Conservation (phyloP, 1,140 invertebrate species). For the Nylanderia fulva region DNA sequence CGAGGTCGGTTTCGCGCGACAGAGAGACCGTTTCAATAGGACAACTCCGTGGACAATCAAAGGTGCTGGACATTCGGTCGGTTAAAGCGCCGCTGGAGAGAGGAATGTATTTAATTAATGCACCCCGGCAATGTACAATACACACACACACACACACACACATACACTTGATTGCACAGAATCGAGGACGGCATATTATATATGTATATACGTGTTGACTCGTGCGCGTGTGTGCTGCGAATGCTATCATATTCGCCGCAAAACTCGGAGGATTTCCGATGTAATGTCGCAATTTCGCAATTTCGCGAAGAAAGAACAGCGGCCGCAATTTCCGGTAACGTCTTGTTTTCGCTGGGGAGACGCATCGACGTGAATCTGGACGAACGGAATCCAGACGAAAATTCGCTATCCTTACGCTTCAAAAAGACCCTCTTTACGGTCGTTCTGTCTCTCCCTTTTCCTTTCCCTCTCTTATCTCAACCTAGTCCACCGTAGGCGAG, state of each 20-base stretch:
- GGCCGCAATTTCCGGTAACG: conserved; percentile 70
- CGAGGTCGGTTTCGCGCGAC: conserved; percentile 37
- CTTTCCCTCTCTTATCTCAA: neutral
- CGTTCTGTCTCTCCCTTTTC: neutral
- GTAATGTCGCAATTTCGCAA: conserved; percentile 14
- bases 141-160: neutral
- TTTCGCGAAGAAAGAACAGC: conserved; percentile 30
- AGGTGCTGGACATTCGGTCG: conserved; percentile 59
- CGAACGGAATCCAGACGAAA: conserved; percentile 42
- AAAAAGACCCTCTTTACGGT: neutral
- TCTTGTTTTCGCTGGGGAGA: conserved; percentile 51
- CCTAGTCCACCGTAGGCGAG: neutral
- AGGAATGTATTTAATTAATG: conserved; percentile 73
- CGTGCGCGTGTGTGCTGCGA: conserved; percentile 1
- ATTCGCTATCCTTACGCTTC: conserved; percentile 27
- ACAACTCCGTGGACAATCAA: conserved; percentile 70
- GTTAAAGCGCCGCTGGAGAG: neutral
- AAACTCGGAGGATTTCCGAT: conserved; percentile 60
- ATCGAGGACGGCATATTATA: neutral
- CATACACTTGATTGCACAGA: neutral
- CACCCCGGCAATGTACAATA: conserved; percentile 16
- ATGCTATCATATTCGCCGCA: conserved; percentile 63
- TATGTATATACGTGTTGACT: neutral
- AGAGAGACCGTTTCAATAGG: conserved; percentile 63
- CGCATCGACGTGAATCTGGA: conserved; percentile 60